Conservation (phyloP, 2,888 invertebrate species). For the Trachelus tabidus region DNA sequence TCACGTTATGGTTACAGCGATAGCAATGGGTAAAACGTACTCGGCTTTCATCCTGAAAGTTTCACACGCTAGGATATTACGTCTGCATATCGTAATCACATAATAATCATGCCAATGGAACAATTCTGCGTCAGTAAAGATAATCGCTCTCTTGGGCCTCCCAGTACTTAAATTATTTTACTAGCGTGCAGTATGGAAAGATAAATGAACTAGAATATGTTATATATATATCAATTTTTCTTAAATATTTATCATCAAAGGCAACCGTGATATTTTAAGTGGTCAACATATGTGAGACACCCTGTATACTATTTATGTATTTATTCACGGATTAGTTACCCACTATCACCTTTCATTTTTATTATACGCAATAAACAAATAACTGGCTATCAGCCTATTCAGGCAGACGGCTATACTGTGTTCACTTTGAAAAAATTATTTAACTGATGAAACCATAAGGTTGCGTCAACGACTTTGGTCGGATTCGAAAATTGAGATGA, state of each 20-base stretch:
- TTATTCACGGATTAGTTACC: background rate
- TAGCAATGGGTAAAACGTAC: background rate
- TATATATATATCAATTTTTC: no score
- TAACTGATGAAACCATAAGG: background rate
- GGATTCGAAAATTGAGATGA: background rate
- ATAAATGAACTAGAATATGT: no score
- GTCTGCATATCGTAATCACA: background rate
- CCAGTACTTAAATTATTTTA: background rate
- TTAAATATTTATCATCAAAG: no score
- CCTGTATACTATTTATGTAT: no score
- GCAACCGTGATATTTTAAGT: no score
- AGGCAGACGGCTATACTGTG: background rate
- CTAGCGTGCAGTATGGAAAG: no score
- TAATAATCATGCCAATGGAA: background rate
- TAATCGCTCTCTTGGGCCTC: background rate
- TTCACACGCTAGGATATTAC: background rate
- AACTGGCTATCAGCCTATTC: background rate
- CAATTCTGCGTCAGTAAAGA: background rate
- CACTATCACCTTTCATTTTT: background rate
- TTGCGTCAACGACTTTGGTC: background rate
- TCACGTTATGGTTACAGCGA: background rate
- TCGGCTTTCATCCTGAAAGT: background rate
- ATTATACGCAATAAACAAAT: background rate
- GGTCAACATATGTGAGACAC: no score
- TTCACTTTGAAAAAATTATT: background rate